Evolutionary conservation across 2,888 invertebrate genomes (phyloP).

Genomic region (Lepidochitona cinerea): DNA sequence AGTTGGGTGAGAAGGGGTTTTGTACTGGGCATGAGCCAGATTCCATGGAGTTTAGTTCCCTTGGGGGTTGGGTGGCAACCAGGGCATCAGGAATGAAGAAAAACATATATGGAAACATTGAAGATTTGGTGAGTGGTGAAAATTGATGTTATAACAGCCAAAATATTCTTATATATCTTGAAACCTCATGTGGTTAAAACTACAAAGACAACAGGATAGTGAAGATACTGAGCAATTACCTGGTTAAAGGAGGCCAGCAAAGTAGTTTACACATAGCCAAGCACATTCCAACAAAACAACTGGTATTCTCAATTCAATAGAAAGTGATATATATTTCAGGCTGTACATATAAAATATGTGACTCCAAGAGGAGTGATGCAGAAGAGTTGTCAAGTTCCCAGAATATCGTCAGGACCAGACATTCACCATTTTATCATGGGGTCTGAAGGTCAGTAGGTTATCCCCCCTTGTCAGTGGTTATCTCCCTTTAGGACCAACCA

Average conservation of each 20-base stretch:
- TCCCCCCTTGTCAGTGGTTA: too few relatives aligned
- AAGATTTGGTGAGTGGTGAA: conserved; percentile 82
- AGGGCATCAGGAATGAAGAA: conserved; percentile 99
- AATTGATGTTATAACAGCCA: too few relatives aligned
- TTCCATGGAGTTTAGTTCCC: conserved; percentile 90
- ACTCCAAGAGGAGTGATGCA: conserved; percentile 88
- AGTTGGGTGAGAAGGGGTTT: conserved; percentile 82
- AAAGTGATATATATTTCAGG: conserved; percentile 54
- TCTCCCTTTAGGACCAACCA: too few relatives aligned
- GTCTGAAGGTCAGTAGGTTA: too few relatives aligned
- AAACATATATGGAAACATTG: conserved; percentile 97
- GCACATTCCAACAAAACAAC: too few relatives aligned
- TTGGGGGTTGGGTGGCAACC: conserved; percentile 98
- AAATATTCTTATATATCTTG: too few relatives aligned
- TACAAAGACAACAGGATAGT: too few relatives aligned
- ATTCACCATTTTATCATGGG: conserved; percentile 92
- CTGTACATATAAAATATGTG: conserved; percentile 91
- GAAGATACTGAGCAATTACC: too few relatives aligned
- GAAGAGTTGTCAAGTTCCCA: conserved; percentile 83
- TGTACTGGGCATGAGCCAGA: conserved; percentile 98
- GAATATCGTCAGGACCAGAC: conserved; percentile 95
- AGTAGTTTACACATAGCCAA: too few relatives aligned
- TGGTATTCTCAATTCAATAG: too few relatives aligned
- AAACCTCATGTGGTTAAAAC: too few relatives aligned
- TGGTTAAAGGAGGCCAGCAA: too few relatives aligned